Conservation (phyloP, 2,113 vertebrate species). For the Caretta caretta region DNA sequence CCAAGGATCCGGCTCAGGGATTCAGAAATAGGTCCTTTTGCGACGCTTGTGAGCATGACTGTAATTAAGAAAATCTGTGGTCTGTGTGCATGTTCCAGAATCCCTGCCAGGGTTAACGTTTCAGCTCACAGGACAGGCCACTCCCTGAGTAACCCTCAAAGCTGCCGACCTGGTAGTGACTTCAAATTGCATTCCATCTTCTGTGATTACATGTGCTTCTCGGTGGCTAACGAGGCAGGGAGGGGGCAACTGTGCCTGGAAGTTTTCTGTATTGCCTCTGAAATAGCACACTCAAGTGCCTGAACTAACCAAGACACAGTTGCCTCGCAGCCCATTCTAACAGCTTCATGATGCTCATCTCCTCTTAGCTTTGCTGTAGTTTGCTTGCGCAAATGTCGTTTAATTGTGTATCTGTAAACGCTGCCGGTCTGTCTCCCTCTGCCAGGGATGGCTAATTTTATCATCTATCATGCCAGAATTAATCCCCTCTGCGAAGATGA, state of each 20-base stretch:
- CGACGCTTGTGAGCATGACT: background rate
- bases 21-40: conserved; percentile 32
- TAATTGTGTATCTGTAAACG: conserved; percentile 51
- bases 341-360: conserved; percentile 39
- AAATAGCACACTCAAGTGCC: background rate
- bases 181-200: background rate
- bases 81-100: background rate
- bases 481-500: conserved; percentile 18
- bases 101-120: background rate
- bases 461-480: conserved; percentile 30
- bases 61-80: conserved; percentile 24
- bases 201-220: rapidly evolving
- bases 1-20: background rate
- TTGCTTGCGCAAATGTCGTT: conserved; percentile 44
- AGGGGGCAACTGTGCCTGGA: background rate
- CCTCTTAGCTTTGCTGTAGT: conserved; percentile 39
- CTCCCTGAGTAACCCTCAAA: background rate
- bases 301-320: conserved; percentile 20
- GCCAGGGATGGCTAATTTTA: conserved; percentile 45
- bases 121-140: background rate
- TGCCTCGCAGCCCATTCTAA: conserved; percentile 46
- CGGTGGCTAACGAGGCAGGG: background rate
- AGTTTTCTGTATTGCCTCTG: background rate
- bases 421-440: conserved; percentile 16
- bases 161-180: background rate